These are phyloP conservation scores for Cladorhizidae sp. DNA, from an alignment of 37 sponge, comb jelly and placozoan species.

Conservation along the genomic window DNA sequence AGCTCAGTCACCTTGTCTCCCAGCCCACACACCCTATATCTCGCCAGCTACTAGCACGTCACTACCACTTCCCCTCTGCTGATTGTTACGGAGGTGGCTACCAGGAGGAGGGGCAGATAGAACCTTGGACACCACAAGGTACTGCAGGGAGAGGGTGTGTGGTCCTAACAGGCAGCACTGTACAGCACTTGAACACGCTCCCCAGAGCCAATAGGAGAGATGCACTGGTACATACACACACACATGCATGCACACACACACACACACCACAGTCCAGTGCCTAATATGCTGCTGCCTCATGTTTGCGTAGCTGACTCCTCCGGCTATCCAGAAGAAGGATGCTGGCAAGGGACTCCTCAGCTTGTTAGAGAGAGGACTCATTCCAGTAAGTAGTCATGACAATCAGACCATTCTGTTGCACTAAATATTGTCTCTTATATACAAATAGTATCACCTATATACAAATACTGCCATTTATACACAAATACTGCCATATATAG, in stretches of 20 bases:
- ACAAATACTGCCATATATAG: background rate
- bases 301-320: conserved; percentile 69
- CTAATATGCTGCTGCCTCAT: background rate
- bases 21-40: conserved; percentile 57
- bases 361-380: conserved; percentile 92
- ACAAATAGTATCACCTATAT: background rate
- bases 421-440: background rate
- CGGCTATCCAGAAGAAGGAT: conserved; percentile 70
- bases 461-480: no score
- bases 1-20: conserved; percentile 26
- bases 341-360: conserved; percentile 89
- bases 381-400: conserved; percentile 72
- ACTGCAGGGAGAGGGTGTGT: background rate
- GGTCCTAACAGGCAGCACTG: conserved; percentile 21
- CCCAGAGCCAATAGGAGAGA: conserved; percentile 61
- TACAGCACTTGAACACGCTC: conserved; percentile 34
- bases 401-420: background rate
- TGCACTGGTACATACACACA: conserved; percentile 48
- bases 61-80: conserved; percentile 20
- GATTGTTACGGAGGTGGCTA: background rate
- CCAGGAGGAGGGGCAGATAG: no score
- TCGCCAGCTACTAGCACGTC: conserved; percentile 34
- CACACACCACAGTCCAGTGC: background rate
- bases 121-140: background rate
- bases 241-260: no score